Conservation (phyloP, 2,797 vertebrate species). For the Pseudomugil gertrudae region DNA sequence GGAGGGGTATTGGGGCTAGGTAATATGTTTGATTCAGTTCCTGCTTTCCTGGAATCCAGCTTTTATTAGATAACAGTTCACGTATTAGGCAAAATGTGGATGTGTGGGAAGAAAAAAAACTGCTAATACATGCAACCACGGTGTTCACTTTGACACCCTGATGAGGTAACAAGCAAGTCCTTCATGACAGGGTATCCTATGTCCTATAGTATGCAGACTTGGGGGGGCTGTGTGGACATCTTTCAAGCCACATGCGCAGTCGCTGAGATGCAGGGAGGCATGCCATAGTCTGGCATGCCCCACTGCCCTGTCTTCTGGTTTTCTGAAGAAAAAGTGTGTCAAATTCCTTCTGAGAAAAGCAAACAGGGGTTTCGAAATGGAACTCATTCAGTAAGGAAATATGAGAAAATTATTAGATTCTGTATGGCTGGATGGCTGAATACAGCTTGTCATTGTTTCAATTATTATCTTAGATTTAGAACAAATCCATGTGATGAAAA, state of each 20-base stretch:
- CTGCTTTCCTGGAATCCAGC: conserved; percentile 70
- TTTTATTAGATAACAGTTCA: conserved; percentile 73
- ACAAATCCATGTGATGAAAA: neutral
- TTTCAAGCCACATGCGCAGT: conserved; percentile 44
- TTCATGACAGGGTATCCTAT: conserved; percentile 38
- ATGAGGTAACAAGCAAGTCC: conserved; percentile 35
- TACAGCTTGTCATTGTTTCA: conserved; percentile 33
- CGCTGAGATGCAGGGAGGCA: conserved; percentile 46
- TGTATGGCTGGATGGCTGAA: conserved; percentile 17
- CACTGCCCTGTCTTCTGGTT: conserved; percentile 20
- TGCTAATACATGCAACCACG: conserved; percentile 30
- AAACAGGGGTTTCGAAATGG: conserved; percentile 46
- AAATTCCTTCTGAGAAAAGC: conserved; percentile 49
- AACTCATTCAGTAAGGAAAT: conserved; percentile 40
- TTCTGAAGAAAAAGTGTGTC: conserved; percentile 56
- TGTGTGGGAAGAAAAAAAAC: conserved; percentile 30
- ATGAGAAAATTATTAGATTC: conserved; percentile 34
- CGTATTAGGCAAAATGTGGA: conserved; percentile 70
- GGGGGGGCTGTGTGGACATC: conserved; percentile 39
- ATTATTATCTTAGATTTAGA: conserved; percentile 14
- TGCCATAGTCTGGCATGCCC: conserved; percentile 32
- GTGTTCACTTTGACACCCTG: conserved; percentile 24
- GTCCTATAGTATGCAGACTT: conserved; percentile 43
- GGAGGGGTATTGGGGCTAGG: conserved; percentile 59
- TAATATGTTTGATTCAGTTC: conserved; percentile 68